Evolutionary conservation across 2,113 vertebrate genomes (phyloP).

Genomic region (Nestor notabilis): DNA sequence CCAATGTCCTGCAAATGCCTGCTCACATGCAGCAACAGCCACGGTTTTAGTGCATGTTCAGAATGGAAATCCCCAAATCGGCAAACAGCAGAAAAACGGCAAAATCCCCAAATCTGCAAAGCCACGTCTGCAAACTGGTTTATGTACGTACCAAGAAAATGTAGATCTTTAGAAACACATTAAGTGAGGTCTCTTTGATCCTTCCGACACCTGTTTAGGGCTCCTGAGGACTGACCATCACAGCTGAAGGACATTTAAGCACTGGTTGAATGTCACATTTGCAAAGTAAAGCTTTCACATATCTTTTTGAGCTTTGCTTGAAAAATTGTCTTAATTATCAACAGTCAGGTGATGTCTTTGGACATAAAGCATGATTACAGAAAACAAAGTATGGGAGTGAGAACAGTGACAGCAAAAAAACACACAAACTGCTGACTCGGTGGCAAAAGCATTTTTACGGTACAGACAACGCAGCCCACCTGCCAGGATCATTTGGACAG

Average conservation of each 20-base stretch:
- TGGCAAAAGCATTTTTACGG: neutral
- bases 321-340: neutral
- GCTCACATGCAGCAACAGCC: neutral
- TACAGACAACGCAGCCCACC: neutral
- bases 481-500: neutral
- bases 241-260: neutral
- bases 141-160: fast-evolving
- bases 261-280: neutral
- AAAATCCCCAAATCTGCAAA: neutral
- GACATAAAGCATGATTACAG: neutral
- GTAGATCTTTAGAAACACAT: neutral
- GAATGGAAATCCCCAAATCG: neutral
- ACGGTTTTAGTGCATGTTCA: fast-evolving
- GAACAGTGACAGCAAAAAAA: neutral
- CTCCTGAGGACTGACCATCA: neutral
- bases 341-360: neutral
- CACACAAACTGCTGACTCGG: neutral
- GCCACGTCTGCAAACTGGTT: neutral
- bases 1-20: neutral
- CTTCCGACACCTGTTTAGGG: neutral
- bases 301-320: neutral
- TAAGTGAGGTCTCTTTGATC: neutral
- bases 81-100: fast-evolving
- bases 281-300: neutral
- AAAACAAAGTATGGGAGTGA: neutral